Evolutionary conservation across 2,888 invertebrate genomes (phyloP).

Genomic region (Eupeodes latifasciatus): DNA sequence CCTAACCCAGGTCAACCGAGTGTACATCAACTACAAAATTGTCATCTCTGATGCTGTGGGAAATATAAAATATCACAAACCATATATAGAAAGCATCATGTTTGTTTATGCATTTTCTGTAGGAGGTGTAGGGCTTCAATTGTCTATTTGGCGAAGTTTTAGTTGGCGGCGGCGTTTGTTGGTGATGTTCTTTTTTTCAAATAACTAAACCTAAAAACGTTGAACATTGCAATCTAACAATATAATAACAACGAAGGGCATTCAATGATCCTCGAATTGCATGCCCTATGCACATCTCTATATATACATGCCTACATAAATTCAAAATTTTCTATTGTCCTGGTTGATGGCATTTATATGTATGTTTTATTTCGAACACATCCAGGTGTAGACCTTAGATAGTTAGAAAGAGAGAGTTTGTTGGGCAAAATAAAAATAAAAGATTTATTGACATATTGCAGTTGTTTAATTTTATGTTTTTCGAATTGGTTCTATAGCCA

Average conservation of each 20-base stretch:
- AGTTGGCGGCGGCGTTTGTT: neutral
- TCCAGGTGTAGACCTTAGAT: conserved; percentile 22
- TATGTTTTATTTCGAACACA: conserved; percentile 28
- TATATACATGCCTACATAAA: neutral
- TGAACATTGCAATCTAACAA: conserved; percentile 63
- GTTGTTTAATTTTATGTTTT: conserved; percentile 49
- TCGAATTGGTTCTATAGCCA: conserved; percentile 27
- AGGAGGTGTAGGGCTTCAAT: conserved; percentile 31
- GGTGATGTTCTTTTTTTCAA: conserved; percentile 16
- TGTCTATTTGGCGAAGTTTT: conserved; percentile 24
- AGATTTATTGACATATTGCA: conserved; percentile 73
- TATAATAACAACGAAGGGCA: conserved; percentile 66
- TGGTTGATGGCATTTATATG: conserved; percentile 15
- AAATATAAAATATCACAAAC: conserved; percentile 42
- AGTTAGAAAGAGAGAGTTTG: conserved; percentile 10
- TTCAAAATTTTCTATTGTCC: conserved; percentile 32
- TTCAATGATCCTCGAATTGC: conserved; percentile 68
- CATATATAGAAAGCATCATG: conserved; percentile 35
- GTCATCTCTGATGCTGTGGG: conserved; percentile 8
- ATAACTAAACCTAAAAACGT: conserved; percentile 3
- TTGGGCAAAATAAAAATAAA: conserved; percentile 19
- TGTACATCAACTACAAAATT: neutral
- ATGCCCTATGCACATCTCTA: neutral
- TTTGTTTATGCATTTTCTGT: conserved; percentile 57
- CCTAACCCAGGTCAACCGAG: neutral